Evolutionary conservation across 2,113 vertebrate genomes (phyloP).

Genomic region (sheep (Ovis aries)): DNA sequence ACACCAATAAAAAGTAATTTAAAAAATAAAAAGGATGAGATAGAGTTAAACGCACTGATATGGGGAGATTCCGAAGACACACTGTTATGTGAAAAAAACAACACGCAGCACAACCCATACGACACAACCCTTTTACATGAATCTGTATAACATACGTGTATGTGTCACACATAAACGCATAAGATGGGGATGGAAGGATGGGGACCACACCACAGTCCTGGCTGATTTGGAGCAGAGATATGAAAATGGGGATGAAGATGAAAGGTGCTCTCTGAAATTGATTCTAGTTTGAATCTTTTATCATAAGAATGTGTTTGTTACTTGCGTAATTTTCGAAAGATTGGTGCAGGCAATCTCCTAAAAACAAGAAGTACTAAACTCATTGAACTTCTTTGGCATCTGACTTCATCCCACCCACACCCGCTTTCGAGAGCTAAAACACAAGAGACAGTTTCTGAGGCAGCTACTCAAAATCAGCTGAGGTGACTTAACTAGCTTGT

Average conservation of each 20-base stretch:
- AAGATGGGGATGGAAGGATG: background rate
- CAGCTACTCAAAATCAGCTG: background rate
- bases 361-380: background rate
- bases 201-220: background rate
- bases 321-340: background rate
- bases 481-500: background rate
- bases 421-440: background rate
- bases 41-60: background rate
- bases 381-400: background rate
- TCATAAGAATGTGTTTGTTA: background rate
- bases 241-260: background rate
- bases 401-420: background rate
- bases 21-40: background rate
- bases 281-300: background rate
- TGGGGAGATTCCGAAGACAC: background rate
- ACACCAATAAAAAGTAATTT: background rate
- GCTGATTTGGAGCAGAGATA: background rate
- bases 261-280: background rate
- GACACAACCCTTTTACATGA: background rate
- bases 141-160: background rate
- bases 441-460: background rate
- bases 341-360: background rate
- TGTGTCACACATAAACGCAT: accelerated
- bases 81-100: background rate
- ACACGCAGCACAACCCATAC: background rate